phyloP scores from a whole-genome alignment of 1,140 invertebrate genomes.

The Drosophila asahinai region DNA sequence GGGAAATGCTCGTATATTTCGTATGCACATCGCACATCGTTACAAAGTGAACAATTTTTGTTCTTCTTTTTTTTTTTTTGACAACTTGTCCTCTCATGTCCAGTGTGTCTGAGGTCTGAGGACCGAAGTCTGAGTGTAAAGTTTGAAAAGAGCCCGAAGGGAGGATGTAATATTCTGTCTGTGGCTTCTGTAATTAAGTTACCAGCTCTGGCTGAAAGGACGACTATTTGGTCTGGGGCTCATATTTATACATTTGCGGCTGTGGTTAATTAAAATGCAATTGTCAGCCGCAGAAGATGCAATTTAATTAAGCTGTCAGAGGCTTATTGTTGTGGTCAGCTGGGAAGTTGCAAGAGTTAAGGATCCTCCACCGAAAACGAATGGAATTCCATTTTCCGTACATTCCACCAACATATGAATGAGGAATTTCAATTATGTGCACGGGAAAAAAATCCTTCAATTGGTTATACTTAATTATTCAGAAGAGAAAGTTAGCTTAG shows the following conservation, averaged over 20 bases:
- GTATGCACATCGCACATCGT: conserved; percentile 38
- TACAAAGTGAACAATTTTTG: not conserved
- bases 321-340: conserved; percentile 28
- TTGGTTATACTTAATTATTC: no score
- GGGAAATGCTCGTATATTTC: conserved; percentile 12
- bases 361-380: not conserved
- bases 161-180: conserved; percentile 5
- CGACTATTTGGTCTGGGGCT: conserved; percentile 1
- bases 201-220: conserved; percentile 20
- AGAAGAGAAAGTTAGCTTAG: no score
- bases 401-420: not conserved
- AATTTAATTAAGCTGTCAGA: conserved; percentile 71
- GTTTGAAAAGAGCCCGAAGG: conserved; percentile 1
- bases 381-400: not conserved
- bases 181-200: conserved; percentile 50
- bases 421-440: conserved; percentile 7
- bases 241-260: conserved; percentile 21
- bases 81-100: conserved; percentile 11
- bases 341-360: conserved; percentile 20
- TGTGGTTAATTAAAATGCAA: conserved; percentile 69
- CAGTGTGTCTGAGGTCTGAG: not conserved
- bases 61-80: conserved; percentile 27
- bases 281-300: conserved; percentile 42
- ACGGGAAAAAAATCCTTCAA: not conserved
- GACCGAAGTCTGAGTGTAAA: no score